Conservation (phyloP, 2,797 vertebrate species). For the Caiman crocodilus region DNA sequence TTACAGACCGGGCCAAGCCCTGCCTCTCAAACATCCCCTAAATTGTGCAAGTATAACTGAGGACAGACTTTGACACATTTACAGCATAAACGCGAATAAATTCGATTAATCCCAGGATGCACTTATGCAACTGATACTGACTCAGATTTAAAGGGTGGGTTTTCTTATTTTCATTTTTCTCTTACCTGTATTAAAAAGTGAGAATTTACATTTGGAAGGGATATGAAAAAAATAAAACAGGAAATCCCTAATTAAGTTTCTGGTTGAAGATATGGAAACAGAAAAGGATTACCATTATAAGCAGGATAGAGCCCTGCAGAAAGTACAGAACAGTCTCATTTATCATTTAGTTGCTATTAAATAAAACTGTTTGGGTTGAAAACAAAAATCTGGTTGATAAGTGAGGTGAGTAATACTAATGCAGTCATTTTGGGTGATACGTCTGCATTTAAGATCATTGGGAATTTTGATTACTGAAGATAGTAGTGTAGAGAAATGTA, state of each 20-base stretch:
- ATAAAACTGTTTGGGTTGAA: neutral
- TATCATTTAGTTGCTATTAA: neutral
- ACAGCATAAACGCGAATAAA: neutral
- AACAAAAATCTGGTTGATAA: neutral
- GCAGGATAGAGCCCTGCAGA: neutral
- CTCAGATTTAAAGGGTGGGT: neutral
- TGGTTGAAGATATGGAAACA: neutral
- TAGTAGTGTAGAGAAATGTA: neutral
- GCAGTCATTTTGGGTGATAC: neutral
- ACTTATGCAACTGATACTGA: constrained; percentile 40
- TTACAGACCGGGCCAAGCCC: neutral
- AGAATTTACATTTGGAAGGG: constrained; percentile 44
- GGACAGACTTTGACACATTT: neutral
- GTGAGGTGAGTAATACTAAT: neutral
- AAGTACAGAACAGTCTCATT: neutral
- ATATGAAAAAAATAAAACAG: constrained; percentile 25
- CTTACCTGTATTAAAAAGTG: constrained; percentile 30
- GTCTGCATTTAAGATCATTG: neutral
- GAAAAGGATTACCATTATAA: neutral
- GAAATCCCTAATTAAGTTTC: neutral
- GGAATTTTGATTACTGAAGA: neutral
- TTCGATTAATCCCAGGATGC: neutral
- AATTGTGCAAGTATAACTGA: neutral
- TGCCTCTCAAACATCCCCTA: neutral
- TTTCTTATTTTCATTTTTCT: constrained; percentile 26